Percentiles rank a stretch among this genome's conserved stretches.
Evolutionary conservation across 2,113 vertebrate species (phyloP).

Genomic region (Nycticorax nycticorax): DNA sequence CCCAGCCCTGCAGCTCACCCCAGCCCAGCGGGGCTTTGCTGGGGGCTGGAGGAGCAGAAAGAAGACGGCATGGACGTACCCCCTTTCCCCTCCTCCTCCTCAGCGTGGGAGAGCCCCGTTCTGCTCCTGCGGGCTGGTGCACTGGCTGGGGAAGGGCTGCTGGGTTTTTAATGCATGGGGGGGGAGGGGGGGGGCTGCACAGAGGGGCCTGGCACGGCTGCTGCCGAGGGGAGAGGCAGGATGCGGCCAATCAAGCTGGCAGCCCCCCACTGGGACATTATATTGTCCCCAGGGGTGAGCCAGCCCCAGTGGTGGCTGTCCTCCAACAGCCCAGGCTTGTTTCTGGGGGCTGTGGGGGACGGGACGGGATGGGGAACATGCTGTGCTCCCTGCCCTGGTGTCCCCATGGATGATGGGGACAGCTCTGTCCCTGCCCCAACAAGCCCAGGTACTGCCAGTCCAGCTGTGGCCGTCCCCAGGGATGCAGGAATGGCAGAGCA

Average conservation of each 20-base stretch:
- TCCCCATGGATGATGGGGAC: background rate
- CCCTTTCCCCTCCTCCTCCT: background rate
- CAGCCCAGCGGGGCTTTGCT: background rate
- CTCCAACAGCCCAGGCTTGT: background rate
- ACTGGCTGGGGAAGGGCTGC: background rate
- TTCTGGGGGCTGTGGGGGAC: background rate
- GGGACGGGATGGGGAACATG: fast-evolving
- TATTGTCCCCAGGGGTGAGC: background rate
- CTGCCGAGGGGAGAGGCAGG: background rate
- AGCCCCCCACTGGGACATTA: background rate
- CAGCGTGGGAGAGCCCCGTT: background rate
- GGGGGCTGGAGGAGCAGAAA: background rate
- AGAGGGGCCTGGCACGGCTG: background rate
- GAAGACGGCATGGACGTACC: background rate
- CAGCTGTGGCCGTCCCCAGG: too few relatives aligned
- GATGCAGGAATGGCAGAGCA: background rate
- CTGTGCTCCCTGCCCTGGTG: background rate
- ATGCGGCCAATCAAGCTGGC: background rate
- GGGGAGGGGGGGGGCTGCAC: background rate
- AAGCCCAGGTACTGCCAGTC: background rate
- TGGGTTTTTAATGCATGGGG: background rate
- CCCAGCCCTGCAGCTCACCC: background rate
- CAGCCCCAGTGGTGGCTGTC: background rate
- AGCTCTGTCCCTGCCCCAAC: background rate
- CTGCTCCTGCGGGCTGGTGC: background rate